Base-by-base conservation (phyloP, 2,797 vertebrate species). In the Artibeus jamaicensis region DNA sequence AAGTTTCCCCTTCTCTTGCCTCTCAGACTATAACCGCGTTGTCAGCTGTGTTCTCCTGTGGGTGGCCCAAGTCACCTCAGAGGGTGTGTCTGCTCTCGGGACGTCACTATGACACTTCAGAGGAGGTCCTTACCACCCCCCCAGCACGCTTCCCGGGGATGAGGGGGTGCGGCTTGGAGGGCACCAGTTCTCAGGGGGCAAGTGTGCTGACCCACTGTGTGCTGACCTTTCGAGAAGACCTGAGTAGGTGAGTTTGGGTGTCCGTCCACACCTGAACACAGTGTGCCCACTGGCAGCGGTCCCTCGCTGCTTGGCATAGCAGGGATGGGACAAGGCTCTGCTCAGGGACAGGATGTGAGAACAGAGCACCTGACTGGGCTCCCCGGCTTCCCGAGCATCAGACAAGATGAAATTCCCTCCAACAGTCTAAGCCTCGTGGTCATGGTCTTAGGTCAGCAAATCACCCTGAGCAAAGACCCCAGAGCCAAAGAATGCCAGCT, bases 1-100 rank as follows among this genome's bases (percentile, higher is more conserved):
- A 68, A 79, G 89, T 93, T 1, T 26, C 37, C 82, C 97, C 95
- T 96, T 97, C 94, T 93, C 48, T 77, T 70, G 44, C 42, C 81
- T 96, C 68, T 91, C 76, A 67, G 91, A 83, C 93, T 97, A 81
- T 67, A 89, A 91, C 70, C 91, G 55, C 1, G 3, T 82, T 34
- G 92, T 67, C n/a, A 95, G 39, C 15, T 18, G 76, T 86, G 95
- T 81, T 97, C 9, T 6, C 59, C n/a, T 21, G 1, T 10, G 57
- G 57, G 57, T 18, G 55, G 57, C 57, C 57, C 9, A 12, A 19
- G 57, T 59, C 57, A 57, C 24, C 57, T 57, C 57, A 5, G 57
- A 59, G 10, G 24, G 10, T 59, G 57, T 26, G 55, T 26, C 55
- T 11, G 24, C 24, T 11, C 55, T 57, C 24, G 12, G 22, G 55